Base-by-base conservation (phyloP, 2,888 invertebrate genomes). In the Willowsia nigromaculata region DNA sequence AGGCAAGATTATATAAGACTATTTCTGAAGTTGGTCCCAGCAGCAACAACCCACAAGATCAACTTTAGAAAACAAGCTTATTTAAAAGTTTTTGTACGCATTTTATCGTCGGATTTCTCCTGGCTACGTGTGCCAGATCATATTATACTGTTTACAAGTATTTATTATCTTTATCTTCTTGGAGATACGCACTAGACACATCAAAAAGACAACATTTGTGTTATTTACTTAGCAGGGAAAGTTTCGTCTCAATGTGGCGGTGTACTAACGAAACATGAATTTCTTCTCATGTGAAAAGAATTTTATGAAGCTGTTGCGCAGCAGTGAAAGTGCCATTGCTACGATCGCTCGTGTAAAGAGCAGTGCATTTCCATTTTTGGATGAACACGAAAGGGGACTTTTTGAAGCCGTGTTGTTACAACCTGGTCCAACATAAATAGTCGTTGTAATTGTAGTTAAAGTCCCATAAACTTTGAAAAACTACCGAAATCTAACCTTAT, bases 401-500 rank as follows among this genome's bases (percentile, higher is more conserved):
- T 84, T 27, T 84, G 33, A 68, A 50, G 68, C 37, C 56, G 22
- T 13, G 56, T 33, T 74, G 59, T 40, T 74, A 85, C 85, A 85
- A 85, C 85, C 85, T 85, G 74, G 59, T 62, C 47, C 9, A 47
- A 47, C 85, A 85, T 85, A 78, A 85, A 85, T 78, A 85, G 76
- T 78, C 76, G 50, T 85, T 85, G 62, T 76, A 78, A 78, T 76
- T 65, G 62, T 50, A 59, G 76, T 85, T 76, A 78, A 47, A 78
- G 85, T 85, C 85, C 65, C 85, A 85, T 85, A 85, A 85, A 85
- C 50, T 85, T 65, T 62, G 50, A 78, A 65, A 78, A 78, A 85
- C 85, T 85, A 47, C 65, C 50, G 33, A 62, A n/a, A 25, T 27
- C 74, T 74, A 85, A 62, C 56, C 85, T 74, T 53, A 56, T 56